A percentile compares a stretch with the other conserved stretches of the same genome.
Evolutionary conservation across 2,113 vertebrate genomes (phyloP).

Genomic region (Amazona guildingii): DNA sequence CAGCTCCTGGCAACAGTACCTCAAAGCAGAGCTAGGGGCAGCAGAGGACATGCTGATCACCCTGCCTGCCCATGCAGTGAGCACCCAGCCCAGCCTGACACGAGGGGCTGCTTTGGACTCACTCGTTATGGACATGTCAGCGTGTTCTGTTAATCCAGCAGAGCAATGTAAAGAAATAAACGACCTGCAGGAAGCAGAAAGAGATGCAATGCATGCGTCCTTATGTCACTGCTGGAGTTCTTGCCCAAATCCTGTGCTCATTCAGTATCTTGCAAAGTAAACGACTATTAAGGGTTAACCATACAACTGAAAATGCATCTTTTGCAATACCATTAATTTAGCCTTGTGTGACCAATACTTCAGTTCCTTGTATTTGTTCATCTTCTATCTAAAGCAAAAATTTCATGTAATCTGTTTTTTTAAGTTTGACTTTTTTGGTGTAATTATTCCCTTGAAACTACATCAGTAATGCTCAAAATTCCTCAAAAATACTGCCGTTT

Average conservation of each 20-base stretch:
- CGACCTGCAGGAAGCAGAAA: background rate
- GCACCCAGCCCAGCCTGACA: fast-evolving
- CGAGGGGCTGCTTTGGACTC: fast-evolving
- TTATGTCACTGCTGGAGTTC: background rate
- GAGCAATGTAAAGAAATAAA: background rate
- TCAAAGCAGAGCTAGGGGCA: background rate
- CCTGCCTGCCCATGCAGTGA: fast-evolving
- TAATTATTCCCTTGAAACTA: background rate
- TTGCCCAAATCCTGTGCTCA: background rate
- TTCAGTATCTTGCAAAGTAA: background rate
- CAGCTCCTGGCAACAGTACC: background rate
- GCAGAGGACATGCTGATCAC: fast-evolving
- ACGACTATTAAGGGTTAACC: background rate
- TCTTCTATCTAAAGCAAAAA: background rate
- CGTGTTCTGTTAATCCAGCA: background rate
- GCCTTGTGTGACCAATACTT: background rate
- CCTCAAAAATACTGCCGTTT: constrained; percentile 65
- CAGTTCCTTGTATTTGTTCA: background rate
- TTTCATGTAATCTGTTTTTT: background rate
- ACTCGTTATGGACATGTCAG: background rate
- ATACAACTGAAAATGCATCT: background rate
- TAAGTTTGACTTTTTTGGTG: background rate
- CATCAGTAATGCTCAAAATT: constrained; percentile 11
- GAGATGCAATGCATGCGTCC: fast-evolving
- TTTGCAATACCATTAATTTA: background rate